Evolutionary conservation across 2,797 vertebrate genomes (phyloP), one percentile per base, ranked within the genome.

Genomic region (Ctenopoma multispine): DNA sequence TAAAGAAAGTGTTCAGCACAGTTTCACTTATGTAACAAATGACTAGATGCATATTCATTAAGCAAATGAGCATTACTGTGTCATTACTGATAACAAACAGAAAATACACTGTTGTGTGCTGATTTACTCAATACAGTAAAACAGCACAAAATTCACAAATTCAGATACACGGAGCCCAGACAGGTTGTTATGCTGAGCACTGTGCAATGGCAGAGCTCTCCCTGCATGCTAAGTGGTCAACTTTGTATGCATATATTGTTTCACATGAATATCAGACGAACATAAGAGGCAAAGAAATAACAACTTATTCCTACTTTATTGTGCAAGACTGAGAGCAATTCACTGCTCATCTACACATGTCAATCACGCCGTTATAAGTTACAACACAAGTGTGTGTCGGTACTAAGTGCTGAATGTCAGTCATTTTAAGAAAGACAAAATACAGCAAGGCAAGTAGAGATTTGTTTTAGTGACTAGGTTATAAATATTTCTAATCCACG

Each of bases 211-310:
- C 24, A 57, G 55, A 4, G 41, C 64, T 18, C 50, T 0, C 13
- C 44, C 46, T 72, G 73, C 66, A 79, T 79, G 65, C 68, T 62
- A 74, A 84, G 76, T 56, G 80, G 75, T 70, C 75, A 67, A 7
- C 56, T 69, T 56, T 41, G 41, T n/a, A 23, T 55, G 56, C 60
- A 51, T 24, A 9, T 38, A 17, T 57, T 38, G 49, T 70, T 66
- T 70, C 17, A 20, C 71, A 38, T 43, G 46, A 73, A 71, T 49
- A 71, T 63, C 60, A 74, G 31, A 72, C 51, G 43, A 61, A 67
- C 61, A 62, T 49, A 64, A 63, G 41, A 59, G 48, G 49, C 17
- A 66, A 56, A 51, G 38, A 48, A 38, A 21, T 38, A 47, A 7
- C 44, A 27, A 1, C 17, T 24, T 11, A 29, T 31, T 29, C 17